Evolutionary conservation across 2,797 vertebrate genomes (phyloP), one percentile per base, ranked within the genome.

Genomic region (Lophius americanus): DNA sequence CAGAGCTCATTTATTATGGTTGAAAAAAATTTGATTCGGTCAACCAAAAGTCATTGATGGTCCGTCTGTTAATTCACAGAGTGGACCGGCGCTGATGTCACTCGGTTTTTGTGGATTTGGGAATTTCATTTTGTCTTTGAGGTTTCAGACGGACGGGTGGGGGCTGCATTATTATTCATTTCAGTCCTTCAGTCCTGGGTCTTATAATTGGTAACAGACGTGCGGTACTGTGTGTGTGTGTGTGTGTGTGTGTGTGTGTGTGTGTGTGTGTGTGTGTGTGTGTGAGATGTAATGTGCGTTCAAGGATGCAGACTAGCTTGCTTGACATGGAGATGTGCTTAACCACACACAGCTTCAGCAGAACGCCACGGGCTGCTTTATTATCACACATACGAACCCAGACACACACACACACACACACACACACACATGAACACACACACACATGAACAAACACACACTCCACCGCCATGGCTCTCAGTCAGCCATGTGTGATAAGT

Each of bases 141-240:
- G 88, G 86, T 92, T 92, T 85, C 50, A 87, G 82, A 79, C 50
- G 48, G 73, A 85, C 63, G 77, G 75, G 77, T 86, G 85, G 82
- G 74, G 84, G 83, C 81, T 67, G 77, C 77, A 74, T 88, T 88
- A 90, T 91, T 90, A 91, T 89, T 91, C 85, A 87, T 87, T 90
- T 88, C 85, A 85, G 84, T 78, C 85, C 70, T 68, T 83, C 83
- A 76, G 83, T 78, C 81, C 71, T 80, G 77, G 89, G 78, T 84
- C 80, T 82, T 81, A 75, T 92, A 93, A 94, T 93, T 90, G 91
- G 86, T 89, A 87, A 77, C 92, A 93, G 87, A 88, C 73, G 32
- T 68, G 63, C 60, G 79, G 64, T 73, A 78, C 67, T 82, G 54
- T 66, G 68, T 72, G 70, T 61, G 41, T 8, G 41, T 8, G 41